Conservation (phyloP, 1,140 invertebrate species). For the Drosophila tsacasi region DNA sequence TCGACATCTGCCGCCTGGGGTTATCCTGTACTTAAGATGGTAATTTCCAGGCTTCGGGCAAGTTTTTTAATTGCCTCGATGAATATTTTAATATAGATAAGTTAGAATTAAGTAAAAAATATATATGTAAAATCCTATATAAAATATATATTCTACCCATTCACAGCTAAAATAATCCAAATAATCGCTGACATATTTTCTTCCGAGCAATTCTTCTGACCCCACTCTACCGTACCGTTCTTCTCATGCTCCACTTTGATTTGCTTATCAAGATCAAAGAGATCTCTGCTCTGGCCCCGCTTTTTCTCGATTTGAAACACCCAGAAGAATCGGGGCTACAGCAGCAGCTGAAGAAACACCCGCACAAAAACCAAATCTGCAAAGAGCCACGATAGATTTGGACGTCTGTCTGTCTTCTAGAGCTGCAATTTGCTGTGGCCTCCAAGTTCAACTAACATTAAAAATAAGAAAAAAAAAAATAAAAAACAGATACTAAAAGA, state of each 20-base stretch:
- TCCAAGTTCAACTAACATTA: constrained; percentile 80
- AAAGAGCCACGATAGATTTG: constrained; percentile 60
- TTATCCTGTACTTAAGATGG: constrained; percentile 10
- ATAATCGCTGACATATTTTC: background rate
- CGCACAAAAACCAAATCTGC: constrained; percentile 30
- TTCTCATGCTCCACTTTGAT: constrained; percentile 64
- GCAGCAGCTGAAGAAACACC: constrained; percentile 23
- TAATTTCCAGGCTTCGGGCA: constrained; percentile 5
- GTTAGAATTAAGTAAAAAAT: background rate
- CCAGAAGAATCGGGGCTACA: background rate
- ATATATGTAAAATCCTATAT: no score
- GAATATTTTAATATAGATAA: background rate
- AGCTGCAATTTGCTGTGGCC: constrained; percentile 76
- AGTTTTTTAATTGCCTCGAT: background rate
- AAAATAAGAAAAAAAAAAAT: constrained; percentile 39
- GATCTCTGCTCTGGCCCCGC: constrained; percentile 16
- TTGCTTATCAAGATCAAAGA: constrained; percentile 51
- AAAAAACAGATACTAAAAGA: constrained; percentile 1
- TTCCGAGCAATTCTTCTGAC: constrained; percentile 7
- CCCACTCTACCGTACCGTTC: background rate
- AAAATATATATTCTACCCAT: background rate
- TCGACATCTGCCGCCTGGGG: constrained; percentile 27
- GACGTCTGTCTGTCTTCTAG: constrained; percentile 44
- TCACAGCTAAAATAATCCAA: background rate
- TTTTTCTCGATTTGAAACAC: constrained; percentile 9